Base-by-base conservation (phyloP, 2,797 vertebrate genomes). In the Crax fasciolata region DNA sequence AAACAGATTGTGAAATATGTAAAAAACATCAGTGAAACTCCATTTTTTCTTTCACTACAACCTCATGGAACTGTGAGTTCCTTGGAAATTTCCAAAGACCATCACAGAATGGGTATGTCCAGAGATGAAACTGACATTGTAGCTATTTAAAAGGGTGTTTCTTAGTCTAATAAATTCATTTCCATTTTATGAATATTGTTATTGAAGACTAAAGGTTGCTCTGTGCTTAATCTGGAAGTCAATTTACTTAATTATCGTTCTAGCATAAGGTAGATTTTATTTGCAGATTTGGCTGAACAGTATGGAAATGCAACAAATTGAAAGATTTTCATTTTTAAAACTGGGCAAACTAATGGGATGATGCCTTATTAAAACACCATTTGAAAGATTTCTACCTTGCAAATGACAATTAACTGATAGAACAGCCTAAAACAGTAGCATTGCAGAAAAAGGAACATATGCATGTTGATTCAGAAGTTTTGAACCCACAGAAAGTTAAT, bases 131-230 rank as follows among this genome's bases (percentile, higher is more conserved):
- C 12, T 39, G 38, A 87, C 46, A 65, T 72, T 78, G 46, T 90
- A 86, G 46, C 49, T 75, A 58, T 75, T 89, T 62, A 18, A 83
- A 90, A 78, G 65, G 48, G n/a, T 89, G 17, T 63, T 94, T 78
- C 61, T 61, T 87, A 84, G 68, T 91, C 65, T 67, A 21, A 77
- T 85, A 41, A 43, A 63, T 66, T 65, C 0, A 44, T 83, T 93
- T 93, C 20, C 19, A 63, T 83, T 89, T 68, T 80, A 57, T 82
- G 44, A 89, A 24, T 57, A 48, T 62, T 68, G 77, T 80, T 77
- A 28, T 25, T 70, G 79, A 81, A 83, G 75, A 43, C 35, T 63
- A 6, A 23, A 77, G 73, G 43, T 86, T 95, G 43, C 51, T 90
- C 76, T 83, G 49, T 81, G 32, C 35, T 85, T 59, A 48, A 49